Percentiles rank a stretch among this genome's conserved stretches.
phyloP scores from a whole-genome alignment of 2,888 invertebrate species.

The Bhutanitis thaidina region DNA sequence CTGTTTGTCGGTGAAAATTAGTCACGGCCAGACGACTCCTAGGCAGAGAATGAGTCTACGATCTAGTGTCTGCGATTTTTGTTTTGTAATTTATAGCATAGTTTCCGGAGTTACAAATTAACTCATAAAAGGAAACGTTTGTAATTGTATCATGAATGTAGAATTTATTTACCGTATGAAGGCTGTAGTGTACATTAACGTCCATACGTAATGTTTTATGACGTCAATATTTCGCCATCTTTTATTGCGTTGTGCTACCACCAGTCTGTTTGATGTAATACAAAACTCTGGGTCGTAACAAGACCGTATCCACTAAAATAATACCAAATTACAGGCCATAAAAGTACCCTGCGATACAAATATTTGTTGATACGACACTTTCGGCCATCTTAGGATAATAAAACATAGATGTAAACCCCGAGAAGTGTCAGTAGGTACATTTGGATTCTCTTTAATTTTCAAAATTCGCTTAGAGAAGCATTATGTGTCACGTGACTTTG shows the following conservation, averaged over 20 bases:
- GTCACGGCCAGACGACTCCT: too few species aligned
- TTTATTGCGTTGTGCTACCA: conserved; percentile 25
- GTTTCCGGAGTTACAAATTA: neutral
- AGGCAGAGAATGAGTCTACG: too few species aligned
- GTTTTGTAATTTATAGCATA: too few species aligned
- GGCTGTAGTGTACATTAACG: conserved; percentile 8
- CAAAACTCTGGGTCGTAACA: conserved; percentile 27
- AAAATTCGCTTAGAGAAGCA: too few species aligned
- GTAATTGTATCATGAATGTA: conserved; percentile 4
- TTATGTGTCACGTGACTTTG: too few species aligned
- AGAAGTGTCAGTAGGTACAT: neutral
- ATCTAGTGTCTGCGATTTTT: too few species aligned
- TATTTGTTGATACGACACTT: conserved; percentile 42
- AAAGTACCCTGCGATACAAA: conserved; percentile 39
- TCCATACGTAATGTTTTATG: conserved; percentile 25
- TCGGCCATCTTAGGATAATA: conserved; percentile 34
- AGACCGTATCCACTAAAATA: conserved; percentile 36
- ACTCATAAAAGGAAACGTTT: conserved; percentile 4
- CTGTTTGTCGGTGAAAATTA: too few species aligned
- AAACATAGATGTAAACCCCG: conserved; percentile 18
- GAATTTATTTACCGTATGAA: conserved; percentile 11
- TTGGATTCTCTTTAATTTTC: too few species aligned
- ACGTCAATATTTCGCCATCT: conserved; percentile 31
- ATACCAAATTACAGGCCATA: conserved; percentile 40
- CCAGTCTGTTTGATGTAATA: conserved; percentile 24